phyloP scores from a whole-genome alignment of 1,140 invertebrate species.

The Nomia melanderi region DNA sequence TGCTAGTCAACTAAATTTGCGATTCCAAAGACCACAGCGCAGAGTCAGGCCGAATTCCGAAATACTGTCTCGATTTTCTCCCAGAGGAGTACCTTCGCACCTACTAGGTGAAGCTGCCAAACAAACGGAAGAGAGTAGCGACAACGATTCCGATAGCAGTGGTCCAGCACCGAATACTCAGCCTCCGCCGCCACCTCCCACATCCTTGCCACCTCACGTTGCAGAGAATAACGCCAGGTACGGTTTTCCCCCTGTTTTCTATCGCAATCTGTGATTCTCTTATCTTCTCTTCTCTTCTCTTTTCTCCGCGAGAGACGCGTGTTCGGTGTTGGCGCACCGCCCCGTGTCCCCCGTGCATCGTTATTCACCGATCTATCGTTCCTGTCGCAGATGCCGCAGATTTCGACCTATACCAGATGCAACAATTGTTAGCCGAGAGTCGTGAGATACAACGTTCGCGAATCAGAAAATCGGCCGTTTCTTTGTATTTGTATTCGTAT shows the following conservation, averaged over 20 bases:
- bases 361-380: background rate
- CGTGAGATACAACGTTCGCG: constrained; percentile 74
- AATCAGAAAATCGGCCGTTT: constrained; percentile 67
- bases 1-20: constrained; percentile 86
- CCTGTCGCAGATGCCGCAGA: constrained; percentile 74
- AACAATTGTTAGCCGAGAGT: constrained; percentile 76
- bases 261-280: background rate
- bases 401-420: constrained; percentile 78
- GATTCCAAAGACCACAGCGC: constrained; percentile 86
- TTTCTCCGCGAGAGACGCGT: too few species aligned
- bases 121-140: constrained; percentile 78
- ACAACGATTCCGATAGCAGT: constrained; percentile 80
- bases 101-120: constrained; percentile 77
- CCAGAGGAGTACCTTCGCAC: constrained; percentile 80
- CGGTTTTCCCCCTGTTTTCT: too few species aligned
- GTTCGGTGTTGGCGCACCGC: background rate
- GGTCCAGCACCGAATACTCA: constrained; percentile 69
- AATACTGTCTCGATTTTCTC: constrained; percentile 66
- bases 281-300: background rate
- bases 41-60: constrained; percentile 72
- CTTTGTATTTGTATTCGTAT: constrained; percentile 59
- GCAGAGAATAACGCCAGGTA: constrained; percentile 80
- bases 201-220: constrained; percentile 75
- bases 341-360: background rate
- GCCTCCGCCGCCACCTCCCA: constrained; percentile 77